Evolutionary conservation across 1,140 invertebrate species (phyloP).

Genomic region (Platyscapa corneri): DNA sequence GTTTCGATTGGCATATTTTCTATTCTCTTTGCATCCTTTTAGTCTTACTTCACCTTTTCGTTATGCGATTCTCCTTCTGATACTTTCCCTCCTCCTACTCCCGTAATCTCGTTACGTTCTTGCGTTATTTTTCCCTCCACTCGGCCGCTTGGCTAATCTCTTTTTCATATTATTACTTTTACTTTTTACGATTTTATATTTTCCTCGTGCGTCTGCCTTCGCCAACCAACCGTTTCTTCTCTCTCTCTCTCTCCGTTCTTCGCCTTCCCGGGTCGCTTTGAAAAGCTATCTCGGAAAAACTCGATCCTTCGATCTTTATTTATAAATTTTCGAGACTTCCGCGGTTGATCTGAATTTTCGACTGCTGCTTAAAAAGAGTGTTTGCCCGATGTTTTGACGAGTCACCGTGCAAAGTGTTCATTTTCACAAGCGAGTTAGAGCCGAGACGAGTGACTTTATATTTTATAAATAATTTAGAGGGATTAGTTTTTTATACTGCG

Average conservation of each 20-base stretch:
- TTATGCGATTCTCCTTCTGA: background rate
- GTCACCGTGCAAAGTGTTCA: background rate
- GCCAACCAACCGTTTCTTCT: background rate
- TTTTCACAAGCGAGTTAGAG: background rate
- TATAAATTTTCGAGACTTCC: too few species aligned
- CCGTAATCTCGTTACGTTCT: constrained; percentile 20
- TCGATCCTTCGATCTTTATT: too few species aligned
- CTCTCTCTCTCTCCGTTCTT: background rate
- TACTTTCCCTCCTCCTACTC: background rate
- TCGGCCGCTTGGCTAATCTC: constrained; percentile 18
- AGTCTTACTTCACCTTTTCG: background rate
- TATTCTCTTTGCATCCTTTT: background rate
- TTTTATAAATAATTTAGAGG: constrained; percentile 16
- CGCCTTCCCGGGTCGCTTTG: too few species aligned
- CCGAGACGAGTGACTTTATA: background rate
- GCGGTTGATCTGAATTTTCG: background rate
- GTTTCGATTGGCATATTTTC: constrained; percentile 37
- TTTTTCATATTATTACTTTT: constrained; percentile 28
- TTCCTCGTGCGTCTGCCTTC: background rate
- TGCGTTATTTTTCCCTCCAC: constrained; percentile 13
- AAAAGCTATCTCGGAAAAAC: too few species aligned
- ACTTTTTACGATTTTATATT: background rate
- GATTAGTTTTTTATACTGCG: background rate
- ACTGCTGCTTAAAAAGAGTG: background rate
- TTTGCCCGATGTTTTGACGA: background rate